Evolutionary conservation across 2,797 vertebrate species (phyloP).

Genomic region (Pseudochirops cupreus): DNA sequence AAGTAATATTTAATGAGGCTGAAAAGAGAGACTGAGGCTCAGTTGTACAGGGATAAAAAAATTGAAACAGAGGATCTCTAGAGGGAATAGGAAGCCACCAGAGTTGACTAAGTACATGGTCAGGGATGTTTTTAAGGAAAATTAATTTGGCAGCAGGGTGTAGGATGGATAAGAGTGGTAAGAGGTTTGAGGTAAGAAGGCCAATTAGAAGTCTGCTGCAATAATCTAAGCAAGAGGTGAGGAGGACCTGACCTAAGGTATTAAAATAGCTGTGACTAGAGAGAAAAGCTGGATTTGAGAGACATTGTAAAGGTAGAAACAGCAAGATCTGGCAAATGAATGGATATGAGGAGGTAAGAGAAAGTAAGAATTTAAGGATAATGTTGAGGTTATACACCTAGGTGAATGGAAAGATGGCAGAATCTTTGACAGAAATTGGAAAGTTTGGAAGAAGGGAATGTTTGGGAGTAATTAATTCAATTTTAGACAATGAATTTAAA

Average conservation of each 20-base stretch:
- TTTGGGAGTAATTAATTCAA: not conserved
- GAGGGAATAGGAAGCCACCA: not conserved
- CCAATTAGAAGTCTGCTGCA: not conserved
- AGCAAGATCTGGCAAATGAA: not conserved
- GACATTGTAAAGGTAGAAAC: not conserved
- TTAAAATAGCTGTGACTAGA: not conserved
- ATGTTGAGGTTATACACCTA: too few relatives aligned
- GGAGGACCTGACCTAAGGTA: not conserved
- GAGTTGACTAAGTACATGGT: not conserved
- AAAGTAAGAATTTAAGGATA: not conserved
- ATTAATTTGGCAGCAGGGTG: not conserved
- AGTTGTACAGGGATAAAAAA: not conserved
- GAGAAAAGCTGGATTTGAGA: not conserved
- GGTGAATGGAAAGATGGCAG: not conserved
- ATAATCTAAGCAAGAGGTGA: not conserved
- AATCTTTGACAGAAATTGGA: not conserved
- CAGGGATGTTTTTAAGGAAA: not conserved
- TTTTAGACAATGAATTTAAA: not conserved
- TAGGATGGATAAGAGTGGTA: too few relatives aligned
- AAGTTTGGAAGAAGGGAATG: not conserved
- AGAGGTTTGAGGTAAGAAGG: too few relatives aligned
- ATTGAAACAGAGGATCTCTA: not conserved
- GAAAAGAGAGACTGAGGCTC: not conserved
- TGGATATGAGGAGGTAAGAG: not conserved
- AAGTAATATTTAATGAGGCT: not conserved